A percentile compares a stretch with the other conserved stretches of the same genome.
Conservation (phyloP, 2,113 vertebrate genomes). For the Protobothrops flavoviridis region DNA sequence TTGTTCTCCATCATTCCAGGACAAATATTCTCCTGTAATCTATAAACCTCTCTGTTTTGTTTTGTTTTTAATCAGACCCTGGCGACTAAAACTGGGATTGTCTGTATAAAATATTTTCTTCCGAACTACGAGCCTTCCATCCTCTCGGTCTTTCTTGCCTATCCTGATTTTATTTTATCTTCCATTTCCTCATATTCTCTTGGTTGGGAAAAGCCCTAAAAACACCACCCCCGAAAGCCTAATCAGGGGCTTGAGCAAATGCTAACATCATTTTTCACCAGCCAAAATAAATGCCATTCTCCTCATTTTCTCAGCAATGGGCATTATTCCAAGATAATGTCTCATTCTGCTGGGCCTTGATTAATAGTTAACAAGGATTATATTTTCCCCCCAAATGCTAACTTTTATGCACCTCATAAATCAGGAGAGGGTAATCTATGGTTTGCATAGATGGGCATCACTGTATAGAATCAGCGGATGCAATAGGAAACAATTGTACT, state of each 20-base stretch:
- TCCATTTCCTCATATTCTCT: background rate
- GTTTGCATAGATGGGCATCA: background rate
- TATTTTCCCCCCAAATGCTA: background rate
- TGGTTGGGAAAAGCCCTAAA: background rate
- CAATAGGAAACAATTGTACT: background rate
- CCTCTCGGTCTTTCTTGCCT: too few species aligned
- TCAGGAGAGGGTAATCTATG: background rate
- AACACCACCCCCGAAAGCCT: background rate
- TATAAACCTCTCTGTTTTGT: background rate
- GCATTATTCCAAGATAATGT: background rate
- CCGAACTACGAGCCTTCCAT: background rate
- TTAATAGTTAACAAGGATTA: background rate
- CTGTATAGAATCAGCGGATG: background rate
- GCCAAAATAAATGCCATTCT: background rate
- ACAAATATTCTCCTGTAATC: background rate
- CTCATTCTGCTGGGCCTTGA: background rate
- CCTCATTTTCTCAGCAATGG: constrained; percentile 9
- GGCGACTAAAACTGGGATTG: background rate
- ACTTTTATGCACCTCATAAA: background rate
- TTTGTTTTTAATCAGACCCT: background rate
- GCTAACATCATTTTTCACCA: constrained; percentile 11
- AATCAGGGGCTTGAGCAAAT: background rate
- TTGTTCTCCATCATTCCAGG: background rate
- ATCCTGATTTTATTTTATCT: background rate
- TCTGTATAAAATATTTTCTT: background rate